Percentiles rank a stretch among this genome's conserved stretches.
Evolutionary conservation across 2,797 vertebrate genomes (phyloP).

Genomic region (Geotria australis): DNA sequence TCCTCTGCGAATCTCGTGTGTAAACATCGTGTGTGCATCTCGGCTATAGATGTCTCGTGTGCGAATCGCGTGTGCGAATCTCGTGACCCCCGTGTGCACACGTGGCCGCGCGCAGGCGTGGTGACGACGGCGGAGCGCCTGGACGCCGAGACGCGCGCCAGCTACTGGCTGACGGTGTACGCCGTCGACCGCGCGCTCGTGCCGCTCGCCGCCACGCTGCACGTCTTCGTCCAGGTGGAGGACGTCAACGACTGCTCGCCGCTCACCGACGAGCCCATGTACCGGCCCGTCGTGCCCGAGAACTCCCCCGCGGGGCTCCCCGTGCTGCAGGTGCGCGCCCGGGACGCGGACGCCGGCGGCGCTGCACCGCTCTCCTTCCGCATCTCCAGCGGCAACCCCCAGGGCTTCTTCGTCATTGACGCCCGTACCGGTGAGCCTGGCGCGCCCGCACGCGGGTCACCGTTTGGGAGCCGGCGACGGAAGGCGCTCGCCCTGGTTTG

Average conservation of each 20-base stretch:
- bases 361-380: conserved; percentile 34
- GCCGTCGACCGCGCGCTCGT: conserved; percentile 64
- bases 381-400: conserved; percentile 72
- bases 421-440: conserved; percentile 36
- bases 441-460: too few species aligned
- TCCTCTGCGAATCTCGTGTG: too few species aligned
- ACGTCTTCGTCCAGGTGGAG: conserved; percentile 68
- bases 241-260: conserved; percentile 83
- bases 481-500: too few species aligned
- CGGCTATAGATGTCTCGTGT: too few species aligned
- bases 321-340: conserved; percentile 61
- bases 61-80: too few species aligned
- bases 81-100: too few species aligned
- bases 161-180: conserved; percentile 77
- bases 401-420: conserved; percentile 79
- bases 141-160: conserved; percentile 63
- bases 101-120: conserved; percentile 29
- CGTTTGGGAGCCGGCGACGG: too few species aligned
- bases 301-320: conserved; percentile 67
- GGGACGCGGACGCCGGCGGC: conserved; percentile 48
- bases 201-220: conserved; percentile 45
- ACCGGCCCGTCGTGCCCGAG: conserved; percentile 37
- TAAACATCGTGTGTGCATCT: too few species aligned
- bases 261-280: conserved; percentile 54
- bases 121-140: conserved; percentile 63